Evolutionary conservation across 2,888 invertebrate species (phyloP).

Genomic region (Creontiades dilutus): DNA sequence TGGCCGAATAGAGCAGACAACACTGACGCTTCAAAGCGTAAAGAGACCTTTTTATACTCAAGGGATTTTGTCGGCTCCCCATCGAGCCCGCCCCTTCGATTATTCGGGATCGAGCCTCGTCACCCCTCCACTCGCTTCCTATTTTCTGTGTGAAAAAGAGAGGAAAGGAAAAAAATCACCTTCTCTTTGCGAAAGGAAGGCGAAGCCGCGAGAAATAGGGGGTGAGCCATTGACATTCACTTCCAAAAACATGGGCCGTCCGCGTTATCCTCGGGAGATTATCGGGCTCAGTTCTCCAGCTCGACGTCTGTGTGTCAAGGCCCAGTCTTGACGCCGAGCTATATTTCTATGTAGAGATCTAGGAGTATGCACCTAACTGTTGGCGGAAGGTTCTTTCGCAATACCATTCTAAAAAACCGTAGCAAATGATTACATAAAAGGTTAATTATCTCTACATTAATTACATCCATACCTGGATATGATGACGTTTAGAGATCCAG

Average conservation of each 20-base stretch:
- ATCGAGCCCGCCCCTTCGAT: constrained; percentile 10
- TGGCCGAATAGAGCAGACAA: constrained; percentile 12
- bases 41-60: constrained; percentile 7
- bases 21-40: constrained; percentile 22
- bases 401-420: too few relatives aligned
- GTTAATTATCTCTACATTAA: too few relatives aligned
- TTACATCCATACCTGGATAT: too few relatives aligned
- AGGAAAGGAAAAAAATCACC: not conserved
- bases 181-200: constrained; percentile 15
- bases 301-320: not conserved
- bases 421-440: too few relatives aligned
- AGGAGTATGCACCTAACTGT: too few relatives aligned
- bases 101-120: not conserved
- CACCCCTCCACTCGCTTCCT: not conserved
- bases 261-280: not conserved
- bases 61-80: constrained; percentile 1
- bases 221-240: constrained; percentile 28
- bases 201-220: not conserved
- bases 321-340: not conserved
- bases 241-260: not conserved
- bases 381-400: too few relatives aligned
- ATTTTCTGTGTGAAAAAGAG: not conserved
- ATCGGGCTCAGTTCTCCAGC: not conserved
- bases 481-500: too few relatives aligned
- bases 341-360: too few relatives aligned